phyloP scores from a whole-genome alignment of 2,888 invertebrate species.

The Perizoma flavofasciatum region DNA sequence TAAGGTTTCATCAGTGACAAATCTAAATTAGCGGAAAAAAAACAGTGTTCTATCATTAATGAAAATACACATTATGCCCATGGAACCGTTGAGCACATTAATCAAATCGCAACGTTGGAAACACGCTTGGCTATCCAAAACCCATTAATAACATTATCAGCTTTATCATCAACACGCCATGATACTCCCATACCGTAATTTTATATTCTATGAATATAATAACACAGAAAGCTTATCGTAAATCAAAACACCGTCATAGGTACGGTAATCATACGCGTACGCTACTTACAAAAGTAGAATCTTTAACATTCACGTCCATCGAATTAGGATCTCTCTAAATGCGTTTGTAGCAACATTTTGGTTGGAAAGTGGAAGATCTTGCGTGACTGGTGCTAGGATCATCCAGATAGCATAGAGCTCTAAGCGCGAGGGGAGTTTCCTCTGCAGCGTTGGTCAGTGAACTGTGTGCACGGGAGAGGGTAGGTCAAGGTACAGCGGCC shows the following conservation, averaged over 20 bases:
- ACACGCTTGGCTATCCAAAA: slow-evolving; percentile 33
- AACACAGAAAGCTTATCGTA: slow-evolving; percentile 55
- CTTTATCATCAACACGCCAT: slow-evolving; percentile 37
- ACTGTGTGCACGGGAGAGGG: slow-evolving; percentile 45
- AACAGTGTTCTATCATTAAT: background rate
- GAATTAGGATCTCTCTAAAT: slow-evolving; percentile 53
- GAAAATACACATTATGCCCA: slow-evolving; percentile 6
- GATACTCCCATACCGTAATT: slow-evolving; percentile 36
- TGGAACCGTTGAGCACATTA: slow-evolving; percentile 22
- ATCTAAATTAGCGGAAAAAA: no score
- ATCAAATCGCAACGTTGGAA: slow-evolving; percentile 33
- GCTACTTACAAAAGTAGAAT: slow-evolving; percentile 53
- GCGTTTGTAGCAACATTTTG: slow-evolving; percentile 50
- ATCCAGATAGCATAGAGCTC: slow-evolving; percentile 56
- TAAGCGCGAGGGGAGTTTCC: slow-evolving; percentile 44
- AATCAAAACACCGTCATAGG: slow-evolving; percentile 60
- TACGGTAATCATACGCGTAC: slow-evolving; percentile 36
- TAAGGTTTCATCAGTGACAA: no score
- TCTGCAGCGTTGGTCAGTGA: slow-evolving; percentile 42
- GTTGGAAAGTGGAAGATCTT: slow-evolving; percentile 53
- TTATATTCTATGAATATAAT: slow-evolving; percentile 42
- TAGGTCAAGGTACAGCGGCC: slow-evolving; percentile 56
- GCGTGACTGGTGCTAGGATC: slow-evolving; percentile 50
- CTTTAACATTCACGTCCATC: slow-evolving; percentile 56
- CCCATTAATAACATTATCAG: slow-evolving; percentile 39